Evolutionary conservation across 2,113 vertebrate genomes (phyloP).

Genomic region (Clarias batrachus): DNA sequence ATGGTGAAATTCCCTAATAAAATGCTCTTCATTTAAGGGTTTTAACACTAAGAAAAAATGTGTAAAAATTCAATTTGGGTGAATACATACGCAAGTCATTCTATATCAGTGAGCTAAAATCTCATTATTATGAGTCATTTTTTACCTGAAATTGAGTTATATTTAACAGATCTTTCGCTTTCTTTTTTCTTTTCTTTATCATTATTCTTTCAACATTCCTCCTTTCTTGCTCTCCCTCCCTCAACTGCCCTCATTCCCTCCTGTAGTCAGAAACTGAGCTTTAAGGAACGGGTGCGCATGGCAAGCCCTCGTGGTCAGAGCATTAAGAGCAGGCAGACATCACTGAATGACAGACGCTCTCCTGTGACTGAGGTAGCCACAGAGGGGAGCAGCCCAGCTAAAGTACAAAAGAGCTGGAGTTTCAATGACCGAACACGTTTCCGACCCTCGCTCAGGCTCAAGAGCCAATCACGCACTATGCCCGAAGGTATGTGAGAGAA

Average conservation of each 20-base stretch:
- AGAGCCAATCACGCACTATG: constrained; percentile 88
- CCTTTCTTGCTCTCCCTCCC: background rate
- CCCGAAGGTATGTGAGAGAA: constrained; percentile 76
- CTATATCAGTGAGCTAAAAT: background rate
- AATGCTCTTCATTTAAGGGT: background rate
- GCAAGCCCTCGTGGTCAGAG: constrained; percentile 96
- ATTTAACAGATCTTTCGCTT: background rate
- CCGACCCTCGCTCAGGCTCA: constrained; percentile 88
- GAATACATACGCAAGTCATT: background rate
- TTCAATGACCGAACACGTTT: constrained; percentile 97
- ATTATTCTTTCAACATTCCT: background rate
- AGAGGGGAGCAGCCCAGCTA: constrained; percentile 84
- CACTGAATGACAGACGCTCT: constrained; percentile 90
- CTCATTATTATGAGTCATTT: background rate
- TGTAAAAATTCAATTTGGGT: background rate
- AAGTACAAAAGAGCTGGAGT: constrained; percentile 99
- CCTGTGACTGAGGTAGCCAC: constrained; percentile 81
- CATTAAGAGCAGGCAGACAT: constrained; percentile 89
- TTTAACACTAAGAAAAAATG: background rate
- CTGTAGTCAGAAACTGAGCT: constrained; percentile 94
- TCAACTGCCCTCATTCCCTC: background rate
- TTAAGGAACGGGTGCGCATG: constrained; percentile 96
- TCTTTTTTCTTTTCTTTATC: background rate
- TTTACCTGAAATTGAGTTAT: background rate
- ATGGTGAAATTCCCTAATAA: background rate